These are phyloP conservation scores for Camelus dromedarius DNA, from an alignment of 2,113 vertebrate genomes.

Conservation along the genomic window DNA sequence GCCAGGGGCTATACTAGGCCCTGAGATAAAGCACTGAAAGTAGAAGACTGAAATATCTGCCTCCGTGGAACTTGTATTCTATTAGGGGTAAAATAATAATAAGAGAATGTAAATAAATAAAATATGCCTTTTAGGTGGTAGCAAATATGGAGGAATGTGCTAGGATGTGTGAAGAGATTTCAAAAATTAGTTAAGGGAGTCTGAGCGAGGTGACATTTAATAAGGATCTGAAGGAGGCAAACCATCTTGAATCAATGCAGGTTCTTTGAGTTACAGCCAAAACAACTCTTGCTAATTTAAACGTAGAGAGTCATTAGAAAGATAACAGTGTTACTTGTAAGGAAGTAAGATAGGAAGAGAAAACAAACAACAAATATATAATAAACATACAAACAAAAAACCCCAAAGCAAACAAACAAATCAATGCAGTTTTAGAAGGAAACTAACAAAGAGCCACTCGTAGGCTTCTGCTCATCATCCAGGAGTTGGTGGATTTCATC, in stretches of 20 bases:
- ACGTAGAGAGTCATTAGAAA: not conserved
- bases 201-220: not conserved
- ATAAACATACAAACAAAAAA: not conserved
- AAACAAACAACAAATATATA: not conserved
- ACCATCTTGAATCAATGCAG: not conserved
- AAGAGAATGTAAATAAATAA: not conserved
- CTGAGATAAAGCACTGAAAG: not conserved
- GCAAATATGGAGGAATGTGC: not conserved
- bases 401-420: not conserved
- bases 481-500: not conserved
- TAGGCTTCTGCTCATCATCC: not conserved
- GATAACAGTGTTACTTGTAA: not conserved
- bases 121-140: not conserved
- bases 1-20: not conserved
- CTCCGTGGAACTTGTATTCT: not conserved
- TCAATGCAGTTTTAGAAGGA: not conserved
- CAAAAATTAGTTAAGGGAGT: not conserved
- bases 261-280: not conserved
- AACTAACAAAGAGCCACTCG: not conserved
- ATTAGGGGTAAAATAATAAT: not conserved
- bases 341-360: not conserved
- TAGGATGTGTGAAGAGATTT: not conserved
- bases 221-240: not conserved
- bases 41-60: not conserved
- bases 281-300: not conserved